Evolutionary conservation across 23 tunicate species (phyloP).

Genomic region (Aplidium turbinatum): DNA sequence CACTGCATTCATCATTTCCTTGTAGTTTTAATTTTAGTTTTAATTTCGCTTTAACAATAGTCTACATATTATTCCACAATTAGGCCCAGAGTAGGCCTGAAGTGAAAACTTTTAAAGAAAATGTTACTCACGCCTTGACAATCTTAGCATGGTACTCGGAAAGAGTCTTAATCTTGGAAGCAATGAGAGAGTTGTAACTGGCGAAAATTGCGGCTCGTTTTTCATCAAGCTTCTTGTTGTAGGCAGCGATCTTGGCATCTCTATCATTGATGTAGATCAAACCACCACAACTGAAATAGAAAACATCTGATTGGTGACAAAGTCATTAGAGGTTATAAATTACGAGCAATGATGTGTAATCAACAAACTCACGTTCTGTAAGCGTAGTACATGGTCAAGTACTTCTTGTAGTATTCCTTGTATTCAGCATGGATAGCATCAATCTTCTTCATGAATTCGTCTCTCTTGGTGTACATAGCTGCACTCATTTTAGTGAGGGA

Average conservation of each 20-base stretch:
- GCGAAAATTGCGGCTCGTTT: neutral
- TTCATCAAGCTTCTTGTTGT: conserved; percentile 9
- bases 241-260: conserved; percentile 8
- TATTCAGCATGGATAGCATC: conserved; percentile 31
- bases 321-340: too few relatives aligned
- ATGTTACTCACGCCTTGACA: conserved; percentile 36
- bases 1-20: too few relatives aligned
- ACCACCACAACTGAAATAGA: too few relatives aligned
- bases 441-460: conserved; percentile 12
- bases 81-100: too few relatives aligned
- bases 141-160: conserved; percentile 21
- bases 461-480: conserved; percentile 21
- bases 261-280: neutral
- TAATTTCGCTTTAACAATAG: too few relatives aligned
- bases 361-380: too few relatives aligned
- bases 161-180: neutral
- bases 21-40: too few relatives aligned
- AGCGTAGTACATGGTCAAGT: conserved; percentile 31
- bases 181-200: conserved; percentile 31
- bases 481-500: conserved; percentile 31
- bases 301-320: too few relatives aligned
- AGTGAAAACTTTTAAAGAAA: too few relatives aligned
- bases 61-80: too few relatives aligned
- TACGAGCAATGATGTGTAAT: too few relatives aligned
- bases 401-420: conserved; percentile 34